Base-by-base conservation (phyloP, 1,140 invertebrate species). In the Chionoecetes opilio region DNA sequence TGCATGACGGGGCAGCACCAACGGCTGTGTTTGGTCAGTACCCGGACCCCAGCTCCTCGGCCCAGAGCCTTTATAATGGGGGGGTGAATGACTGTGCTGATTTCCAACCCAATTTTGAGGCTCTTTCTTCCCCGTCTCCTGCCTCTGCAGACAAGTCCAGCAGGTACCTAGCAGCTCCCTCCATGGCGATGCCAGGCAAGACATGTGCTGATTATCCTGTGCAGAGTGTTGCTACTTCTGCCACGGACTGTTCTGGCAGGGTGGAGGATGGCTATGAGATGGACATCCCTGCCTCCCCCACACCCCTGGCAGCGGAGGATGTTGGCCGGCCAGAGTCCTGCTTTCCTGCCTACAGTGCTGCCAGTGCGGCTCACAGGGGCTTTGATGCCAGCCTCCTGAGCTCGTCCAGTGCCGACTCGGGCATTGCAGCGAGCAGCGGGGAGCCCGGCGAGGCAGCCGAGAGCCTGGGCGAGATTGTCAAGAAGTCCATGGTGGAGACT, bases 31-130 rank as follows among this genome's bases (percentile, higher is more conserved):
- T 95, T 95, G 90, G 94, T n/a, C 94, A 91, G n/a, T 95, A 95
- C 90, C 94, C 91, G 86, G 94, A 95, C 41, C 82, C 89, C 38
- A 38, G 94, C 63, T 32, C 82, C 86, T 38, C 82, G 31, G 86
- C 94, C 91, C 94, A 95, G 85, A 95, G 87, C 75, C 85, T 95
- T 21, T 95, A 92, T 88, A 95, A 95, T 82, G 41, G 82, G 53
- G 82, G 53, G 53, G 84, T 95, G 37, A 95, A 38, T 91, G 94
- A 95, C 34, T 95, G 94, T 84, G 92, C 82, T 92, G 94, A 95
- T 92, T 95, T 95, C 35, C 94, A 95, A 53, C 94, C 94, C 29
- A 95, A 86, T 46, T 95, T 95, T 92, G 94, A 95, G 89, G 94
- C 94, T 53, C 34, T 95, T 63, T 93, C 92, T 38, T 89, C 87